Percentiles rank a stretch among this genome's conserved stretches.
Conservation (phyloP, 2,113 vertebrate genomes). For the Oreochromis tanganicae region DNA sequence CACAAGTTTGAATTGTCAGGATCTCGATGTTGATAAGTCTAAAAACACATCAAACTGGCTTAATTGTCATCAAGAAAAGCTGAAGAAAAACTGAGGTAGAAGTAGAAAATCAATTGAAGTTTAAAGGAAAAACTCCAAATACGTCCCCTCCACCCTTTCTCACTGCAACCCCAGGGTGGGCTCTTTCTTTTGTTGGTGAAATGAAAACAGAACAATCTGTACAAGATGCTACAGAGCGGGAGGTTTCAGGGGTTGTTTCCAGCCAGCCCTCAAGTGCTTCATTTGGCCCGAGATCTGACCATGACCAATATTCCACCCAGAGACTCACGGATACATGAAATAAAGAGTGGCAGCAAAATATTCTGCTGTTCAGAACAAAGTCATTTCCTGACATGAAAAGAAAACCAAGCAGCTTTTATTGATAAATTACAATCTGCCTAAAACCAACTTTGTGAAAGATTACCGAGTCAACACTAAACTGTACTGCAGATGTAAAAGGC, state of each 20-base stretch:
- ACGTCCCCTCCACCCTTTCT: not conserved
- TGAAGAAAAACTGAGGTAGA: not conserved
- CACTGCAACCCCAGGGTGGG: not conserved
- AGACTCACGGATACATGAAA: not conserved
- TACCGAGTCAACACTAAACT: not conserved
- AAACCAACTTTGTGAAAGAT: not conserved
- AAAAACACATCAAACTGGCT: not conserved
- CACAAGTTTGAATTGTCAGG: rapidly evolving
- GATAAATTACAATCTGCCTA: not conserved
- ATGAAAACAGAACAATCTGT: conserved; percentile 1
- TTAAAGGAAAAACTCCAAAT: not conserved
- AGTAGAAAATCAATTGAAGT: not conserved
- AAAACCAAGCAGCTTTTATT: not conserved
- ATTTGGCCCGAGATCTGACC: not conserved
- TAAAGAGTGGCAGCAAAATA: not conserved
- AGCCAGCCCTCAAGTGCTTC: not conserved
- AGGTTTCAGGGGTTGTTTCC: not conserved
- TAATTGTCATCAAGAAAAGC: not conserved
- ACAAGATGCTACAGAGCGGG: not conserved
- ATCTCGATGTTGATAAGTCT: not conserved
- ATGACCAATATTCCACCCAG: not conserved
- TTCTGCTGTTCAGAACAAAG: not conserved
- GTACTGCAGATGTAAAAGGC: not conserved
- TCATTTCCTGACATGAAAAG: not conserved
- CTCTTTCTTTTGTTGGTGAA: not conserved